phyloP scores from a whole-genome alignment of 1,140 invertebrate species.

The Chrysopa pallens region DNA sequence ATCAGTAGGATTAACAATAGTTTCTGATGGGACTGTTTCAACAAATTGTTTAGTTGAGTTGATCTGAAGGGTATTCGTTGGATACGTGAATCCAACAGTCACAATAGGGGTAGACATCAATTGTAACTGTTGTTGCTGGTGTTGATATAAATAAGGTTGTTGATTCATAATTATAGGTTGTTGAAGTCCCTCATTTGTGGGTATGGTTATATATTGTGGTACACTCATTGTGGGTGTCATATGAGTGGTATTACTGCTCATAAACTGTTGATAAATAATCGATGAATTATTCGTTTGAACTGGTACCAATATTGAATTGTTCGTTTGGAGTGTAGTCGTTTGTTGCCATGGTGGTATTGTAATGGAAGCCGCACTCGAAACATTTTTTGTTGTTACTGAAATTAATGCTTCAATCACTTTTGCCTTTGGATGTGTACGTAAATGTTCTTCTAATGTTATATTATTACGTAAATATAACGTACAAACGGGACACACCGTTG shows the following conservation, averaged over 20 bases:
- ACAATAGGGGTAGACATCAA: slow-evolving; percentile 22
- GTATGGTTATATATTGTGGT: slow-evolving; percentile 32
- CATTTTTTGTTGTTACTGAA: slow-evolving; percentile 18
- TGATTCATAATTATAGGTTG: slow-evolving; percentile 31
- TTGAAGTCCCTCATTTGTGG: slow-evolving; percentile 18
- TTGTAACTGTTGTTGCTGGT: slow-evolving; percentile 32
- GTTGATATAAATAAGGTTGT: slow-evolving; percentile 29
- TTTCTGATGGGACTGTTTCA: slow-evolving; percentile 2
- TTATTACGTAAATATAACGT: slow-evolving; percentile 63
- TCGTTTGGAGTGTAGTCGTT: background rate
- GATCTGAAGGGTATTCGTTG: slow-evolving; percentile 5
- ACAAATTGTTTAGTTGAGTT: slow-evolving; percentile 12
- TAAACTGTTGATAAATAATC: slow-evolving; percentile 37
- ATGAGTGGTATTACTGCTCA: slow-evolving; percentile 29
- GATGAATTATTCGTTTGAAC: slow-evolving; percentile 19
- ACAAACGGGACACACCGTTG: slow-evolving; percentile 49
- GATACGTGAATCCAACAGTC: slow-evolving; percentile 7
- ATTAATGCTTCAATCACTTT: slow-evolving; percentile 69
- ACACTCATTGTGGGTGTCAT: slow-evolving; percentile 18
- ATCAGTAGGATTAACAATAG: background rate
- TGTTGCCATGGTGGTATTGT: slow-evolving; percentile 1
- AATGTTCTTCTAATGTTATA: slow-evolving; percentile 56
- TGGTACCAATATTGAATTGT: slow-evolving; percentile 20
- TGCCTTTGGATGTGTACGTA: slow-evolving; percentile 70
- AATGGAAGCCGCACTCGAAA: slow-evolving; percentile 3